Conservation (phyloP, 2,113 vertebrate genomes). For the Pelobates fuscus region DNA sequence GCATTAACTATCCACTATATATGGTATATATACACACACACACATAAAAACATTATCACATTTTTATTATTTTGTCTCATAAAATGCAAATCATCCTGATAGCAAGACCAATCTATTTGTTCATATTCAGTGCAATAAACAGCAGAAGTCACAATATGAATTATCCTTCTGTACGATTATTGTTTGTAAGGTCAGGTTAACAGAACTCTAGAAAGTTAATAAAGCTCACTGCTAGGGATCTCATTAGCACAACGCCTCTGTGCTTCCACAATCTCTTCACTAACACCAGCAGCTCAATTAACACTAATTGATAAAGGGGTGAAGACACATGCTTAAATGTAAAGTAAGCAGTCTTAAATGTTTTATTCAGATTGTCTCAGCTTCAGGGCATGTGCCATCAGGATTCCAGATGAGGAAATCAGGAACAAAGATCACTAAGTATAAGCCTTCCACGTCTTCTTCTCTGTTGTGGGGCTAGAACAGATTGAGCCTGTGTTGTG, state of each 20-base stretch:
- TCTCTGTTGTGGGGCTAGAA: neutral
- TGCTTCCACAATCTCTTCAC: constrained; percentile 29
- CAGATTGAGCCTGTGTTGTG: no score
- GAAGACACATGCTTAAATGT: constrained; percentile 10
- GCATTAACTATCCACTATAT: no score
- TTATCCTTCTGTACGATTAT: neutral
- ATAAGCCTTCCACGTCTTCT: neutral
- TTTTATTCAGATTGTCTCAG: constrained; percentile 9
- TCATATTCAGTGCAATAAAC: neutral
- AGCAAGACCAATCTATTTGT: no score
- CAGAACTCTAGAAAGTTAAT: constrained; percentile 21
- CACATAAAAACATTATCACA: no score
- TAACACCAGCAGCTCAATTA: constrained; percentile 43
- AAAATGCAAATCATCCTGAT: no score
- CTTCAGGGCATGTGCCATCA: neutral
- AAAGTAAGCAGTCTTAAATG: neutral
- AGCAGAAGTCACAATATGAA: neutral
- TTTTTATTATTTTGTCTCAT: no score
- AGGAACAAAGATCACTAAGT: neutral
- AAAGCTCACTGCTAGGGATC: constrained; percentile 5
- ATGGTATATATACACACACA: no score
- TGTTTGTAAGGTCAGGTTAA: constrained; percentile 27
- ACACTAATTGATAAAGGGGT: constrained; percentile 45
- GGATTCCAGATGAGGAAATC: neutral
- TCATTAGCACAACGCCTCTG: constrained; percentile 29